Base-by-base conservation (phyloP, 2,113 vertebrate species). In the Electrona antarctica region DNA sequence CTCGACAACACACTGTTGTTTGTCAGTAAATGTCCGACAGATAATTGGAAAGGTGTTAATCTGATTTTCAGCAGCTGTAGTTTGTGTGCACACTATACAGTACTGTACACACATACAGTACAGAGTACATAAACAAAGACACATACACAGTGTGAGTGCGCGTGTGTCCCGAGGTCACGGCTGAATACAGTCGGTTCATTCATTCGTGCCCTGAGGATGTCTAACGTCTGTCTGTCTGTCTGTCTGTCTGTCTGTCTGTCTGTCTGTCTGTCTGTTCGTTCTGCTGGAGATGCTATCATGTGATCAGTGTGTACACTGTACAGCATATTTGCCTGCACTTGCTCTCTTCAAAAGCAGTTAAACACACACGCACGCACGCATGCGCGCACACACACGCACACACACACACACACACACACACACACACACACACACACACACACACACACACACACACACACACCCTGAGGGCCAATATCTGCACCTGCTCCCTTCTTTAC, bases 401-500 rank as follows among this genome's bases (percentile, higher is more conserved):
- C 67, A 8, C 41, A 73, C 58, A 76, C 80, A 67, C 33, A 41
- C 66, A 48, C 54, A 58, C 4, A 57, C 54, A 59, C 15, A 46
- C 47, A 52, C 49, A 49, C 41, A 60, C 47, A 10, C 67, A 69
- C 56, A 50, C 13, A n/a, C 68, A 80, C 29, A 67, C 41, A 29
- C 58, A 60, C 29, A 41, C 28, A 60, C 28, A 52, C 33, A 41
- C 33, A 64, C 79, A 46, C 67, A 8, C 41, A 73, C 58, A 49
- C 67, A 74, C 67, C 81, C 82, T 6, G 60, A 76, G 82, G 76
- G 66, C 64, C 63, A 75, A 82, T 71, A 29, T 69, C 77, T 66
- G 74, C 88, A 90, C 90, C 90, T 92, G 91, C 86, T 74, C 61
- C 62, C 77, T 78, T 86, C 62, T 86, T 71, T 81, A 66, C 71